phyloP scores from a whole-genome alignment of 2,888 invertebrate genomes.

The Trilocha varians region DNA sequence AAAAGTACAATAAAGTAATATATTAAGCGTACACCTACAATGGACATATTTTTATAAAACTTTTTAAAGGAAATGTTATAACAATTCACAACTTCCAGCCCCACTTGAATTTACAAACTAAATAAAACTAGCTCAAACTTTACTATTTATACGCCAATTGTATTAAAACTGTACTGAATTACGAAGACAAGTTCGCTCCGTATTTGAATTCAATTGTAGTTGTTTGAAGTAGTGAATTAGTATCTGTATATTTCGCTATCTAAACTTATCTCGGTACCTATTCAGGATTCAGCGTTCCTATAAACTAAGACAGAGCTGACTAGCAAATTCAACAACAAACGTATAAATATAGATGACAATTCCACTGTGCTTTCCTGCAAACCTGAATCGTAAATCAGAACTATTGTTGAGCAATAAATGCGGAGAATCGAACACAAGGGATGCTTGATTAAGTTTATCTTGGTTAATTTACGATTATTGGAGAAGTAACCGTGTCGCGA shows the following conservation, averaged over 20 bases:
- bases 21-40: no score
- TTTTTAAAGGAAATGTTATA: not conserved
- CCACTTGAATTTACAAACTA: no score
- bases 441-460: conserved; percentile 70
- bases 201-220: not conserved
- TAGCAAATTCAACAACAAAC: conserved; percentile 7
- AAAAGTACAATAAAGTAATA: no score
- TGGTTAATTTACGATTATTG: conserved; percentile 64
- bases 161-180: not conserved
- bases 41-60: no score
- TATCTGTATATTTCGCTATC: not conserved
- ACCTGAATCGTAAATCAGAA: conserved; percentile 65
- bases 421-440: conserved; percentile 62
- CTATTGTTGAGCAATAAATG: conserved; percentile 69
- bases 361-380: conserved; percentile 37
- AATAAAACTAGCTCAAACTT: not conserved
- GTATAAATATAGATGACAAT: conserved; percentile 53
- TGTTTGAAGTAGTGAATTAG: not conserved
- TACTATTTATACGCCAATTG: not conserved
- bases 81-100: no score
- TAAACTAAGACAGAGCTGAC: not conserved
- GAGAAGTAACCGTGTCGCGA: conserved; percentile 22
- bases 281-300: not conserved
- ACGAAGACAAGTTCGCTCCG: not conserved
- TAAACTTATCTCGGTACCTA: not conserved